Percentiles rank a stretch among this genome's conserved stretches.
Conservation (phyloP, 2,113 vertebrate species). For the Taurulus bubalis region DNA sequence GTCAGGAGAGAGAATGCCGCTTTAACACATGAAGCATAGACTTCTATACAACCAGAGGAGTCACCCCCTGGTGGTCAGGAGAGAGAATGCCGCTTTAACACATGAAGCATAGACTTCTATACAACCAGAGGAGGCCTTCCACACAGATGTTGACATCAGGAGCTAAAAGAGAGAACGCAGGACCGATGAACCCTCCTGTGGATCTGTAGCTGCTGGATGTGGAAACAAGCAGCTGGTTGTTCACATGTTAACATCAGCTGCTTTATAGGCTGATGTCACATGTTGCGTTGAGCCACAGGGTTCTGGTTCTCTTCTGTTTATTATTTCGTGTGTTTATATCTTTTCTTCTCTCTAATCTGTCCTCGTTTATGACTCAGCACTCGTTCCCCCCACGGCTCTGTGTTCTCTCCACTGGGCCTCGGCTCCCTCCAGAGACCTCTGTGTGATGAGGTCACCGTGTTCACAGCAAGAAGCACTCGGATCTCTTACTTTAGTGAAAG, state of each 20-base stretch:
- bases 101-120: no score
- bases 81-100: no score
- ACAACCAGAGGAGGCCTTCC: no score
- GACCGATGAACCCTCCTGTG: neutral
- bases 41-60: no score
- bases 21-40: no score
- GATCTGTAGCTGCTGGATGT: no score
- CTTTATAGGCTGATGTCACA: neutral
- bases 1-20: no score
- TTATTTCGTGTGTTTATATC: neutral
- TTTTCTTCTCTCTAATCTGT: neutral
- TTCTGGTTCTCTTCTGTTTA: neutral
- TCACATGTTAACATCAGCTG: neutral
- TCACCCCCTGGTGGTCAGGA: no score
- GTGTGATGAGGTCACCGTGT: conserved; percentile 16
- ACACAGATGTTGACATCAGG: neutral
- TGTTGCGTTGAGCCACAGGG: neutral
- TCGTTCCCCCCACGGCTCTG: no score
- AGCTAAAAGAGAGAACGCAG: neutral
- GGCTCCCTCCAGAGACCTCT: neutral
- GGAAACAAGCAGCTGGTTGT: no score
- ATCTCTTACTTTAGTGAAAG: no score
- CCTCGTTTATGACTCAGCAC: neutral
- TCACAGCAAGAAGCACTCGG: neutral
- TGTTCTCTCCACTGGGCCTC: neutral